These are phyloP conservation scores for Paelopatides confundens DNA, from an alignment of 53 echinoderm and acorn worm genomes.

Conservation along the genomic window DNA sequence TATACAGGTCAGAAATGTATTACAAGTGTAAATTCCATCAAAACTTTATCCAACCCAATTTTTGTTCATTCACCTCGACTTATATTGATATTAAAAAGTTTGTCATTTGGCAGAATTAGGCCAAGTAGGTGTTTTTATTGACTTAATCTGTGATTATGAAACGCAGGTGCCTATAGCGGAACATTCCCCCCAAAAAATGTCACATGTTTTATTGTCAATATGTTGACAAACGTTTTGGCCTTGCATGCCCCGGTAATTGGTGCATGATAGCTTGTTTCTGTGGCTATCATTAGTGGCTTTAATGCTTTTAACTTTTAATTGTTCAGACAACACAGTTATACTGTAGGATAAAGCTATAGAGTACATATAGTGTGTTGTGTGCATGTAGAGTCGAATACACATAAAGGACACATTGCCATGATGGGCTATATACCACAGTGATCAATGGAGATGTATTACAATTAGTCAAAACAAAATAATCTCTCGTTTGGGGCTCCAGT, in stretches of 20 bases:
- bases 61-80: not conserved
- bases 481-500: too few species aligned
- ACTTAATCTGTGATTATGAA: not conserved
- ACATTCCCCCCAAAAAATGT: not conserved
- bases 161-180: not conserved
- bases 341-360: too few species aligned
- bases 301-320: too few species aligned
- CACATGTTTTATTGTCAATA: not conserved
- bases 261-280: not conserved
- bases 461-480: too few species aligned
- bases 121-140: not conserved
- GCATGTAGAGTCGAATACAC: too few species aligned
- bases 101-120: not conserved
- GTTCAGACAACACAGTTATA: too few species aligned
- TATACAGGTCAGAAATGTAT: too few species aligned
- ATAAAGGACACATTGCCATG: too few species aligned
- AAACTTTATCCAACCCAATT: not conserved
- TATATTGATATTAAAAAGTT: not conserved
- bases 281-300: not conserved
- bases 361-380: too few species aligned
- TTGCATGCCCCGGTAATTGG: not conserved
- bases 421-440: too few species aligned
- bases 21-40: too few species aligned
- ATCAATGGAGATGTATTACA: too few species aligned
- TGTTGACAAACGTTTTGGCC: not conserved